phyloP scores from a whole-genome alignment of 1,140 invertebrate genomes.

The Bombus superbus region DNA sequence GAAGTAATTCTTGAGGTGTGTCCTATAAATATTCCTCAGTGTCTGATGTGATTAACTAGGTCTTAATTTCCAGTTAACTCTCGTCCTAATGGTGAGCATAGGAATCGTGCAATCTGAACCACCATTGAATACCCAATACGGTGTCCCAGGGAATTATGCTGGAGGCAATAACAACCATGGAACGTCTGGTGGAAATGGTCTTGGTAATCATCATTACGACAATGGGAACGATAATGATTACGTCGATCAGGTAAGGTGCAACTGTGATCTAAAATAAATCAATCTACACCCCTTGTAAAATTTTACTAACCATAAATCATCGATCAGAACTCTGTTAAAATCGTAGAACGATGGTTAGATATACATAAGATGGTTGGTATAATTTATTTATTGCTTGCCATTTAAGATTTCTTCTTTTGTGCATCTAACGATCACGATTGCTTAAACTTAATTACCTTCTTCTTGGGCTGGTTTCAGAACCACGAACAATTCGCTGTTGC shows the following conservation, averaged over 20 bases:
- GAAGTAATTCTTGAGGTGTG: background rate
- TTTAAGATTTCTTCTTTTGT: constrained; percentile 1
- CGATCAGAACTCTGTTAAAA: background rate
- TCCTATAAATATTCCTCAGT: background rate
- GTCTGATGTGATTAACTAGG: background rate
- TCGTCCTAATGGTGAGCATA: constrained; percentile 70
- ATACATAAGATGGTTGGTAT: background rate
- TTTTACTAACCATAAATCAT: background rate
- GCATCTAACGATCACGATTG: constrained; percentile 11
- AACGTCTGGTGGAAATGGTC: constrained; percentile 30
- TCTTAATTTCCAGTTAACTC: constrained; percentile 67
- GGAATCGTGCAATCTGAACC: constrained; percentile 74
- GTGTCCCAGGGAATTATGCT: constrained; percentile 78
- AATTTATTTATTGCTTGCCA: constrained; percentile 16
- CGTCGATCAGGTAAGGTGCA: constrained; percentile 76
- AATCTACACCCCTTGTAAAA: background rate
- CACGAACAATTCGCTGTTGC: constrained; percentile 11
- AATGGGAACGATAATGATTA: constrained; percentile 76
- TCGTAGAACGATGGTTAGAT: background rate
- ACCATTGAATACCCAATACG: constrained; percentile 79
- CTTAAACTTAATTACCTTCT: constrained; percentile 13
- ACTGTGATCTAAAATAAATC: background rate
- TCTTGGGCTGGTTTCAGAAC: background rate
- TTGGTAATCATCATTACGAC: constrained; percentile 59
- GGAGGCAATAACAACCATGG: constrained; percentile 54